Percentiles rank a stretch among this genome's conserved stretches.
phyloP scores from a whole-genome alignment of 2,113 vertebrate genomes.

The Verasper variegatus region DNA sequence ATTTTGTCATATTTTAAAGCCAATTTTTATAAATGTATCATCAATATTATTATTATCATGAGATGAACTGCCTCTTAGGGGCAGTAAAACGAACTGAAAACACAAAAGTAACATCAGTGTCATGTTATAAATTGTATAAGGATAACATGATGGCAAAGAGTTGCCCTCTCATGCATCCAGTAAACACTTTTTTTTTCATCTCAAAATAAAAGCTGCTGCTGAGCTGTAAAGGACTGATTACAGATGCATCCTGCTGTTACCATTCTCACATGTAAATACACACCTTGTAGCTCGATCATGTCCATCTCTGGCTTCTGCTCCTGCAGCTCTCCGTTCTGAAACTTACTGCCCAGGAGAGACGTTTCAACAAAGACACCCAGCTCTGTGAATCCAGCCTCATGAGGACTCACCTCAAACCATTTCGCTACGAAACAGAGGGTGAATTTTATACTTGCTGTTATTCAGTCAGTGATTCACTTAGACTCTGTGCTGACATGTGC shows the following conservation, averaged over 20 bases:
- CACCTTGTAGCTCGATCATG: slow-evolving; percentile 70
- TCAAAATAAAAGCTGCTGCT: too few species aligned
- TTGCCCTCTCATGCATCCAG: too few species aligned
- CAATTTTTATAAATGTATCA: too few species aligned
- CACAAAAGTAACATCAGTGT: too few species aligned
- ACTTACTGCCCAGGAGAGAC: slow-evolving; percentile 61
- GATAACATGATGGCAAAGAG: too few species aligned
- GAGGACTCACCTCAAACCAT: slow-evolving; percentile 73
- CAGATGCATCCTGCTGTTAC: not conserved
- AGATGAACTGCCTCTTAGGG: too few species aligned
- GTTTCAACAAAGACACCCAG: slow-evolving; percentile 62
- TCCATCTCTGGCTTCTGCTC: slow-evolving; percentile 66
- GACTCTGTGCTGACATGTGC: not conserved
- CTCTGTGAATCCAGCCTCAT: slow-evolving; percentile 71
- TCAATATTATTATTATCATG: too few species aligned
- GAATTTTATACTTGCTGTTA: not conserved
- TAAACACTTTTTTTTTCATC: too few species aligned
- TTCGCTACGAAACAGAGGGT: slow-evolving; percentile 24
- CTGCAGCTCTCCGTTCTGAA: slow-evolving; percentile 48
- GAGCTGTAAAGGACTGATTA: too few species aligned
- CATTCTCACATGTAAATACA: not conserved
- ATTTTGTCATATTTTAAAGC: too few species aligned
- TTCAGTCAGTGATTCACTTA: not conserved
- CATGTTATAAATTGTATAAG: too few species aligned
- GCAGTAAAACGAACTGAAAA: too few species aligned